These are phyloP conservation scores for Spisula solida DNA, from an alignment of 2,888 invertebrate genomes.

Conservation along the genomic window DNA sequence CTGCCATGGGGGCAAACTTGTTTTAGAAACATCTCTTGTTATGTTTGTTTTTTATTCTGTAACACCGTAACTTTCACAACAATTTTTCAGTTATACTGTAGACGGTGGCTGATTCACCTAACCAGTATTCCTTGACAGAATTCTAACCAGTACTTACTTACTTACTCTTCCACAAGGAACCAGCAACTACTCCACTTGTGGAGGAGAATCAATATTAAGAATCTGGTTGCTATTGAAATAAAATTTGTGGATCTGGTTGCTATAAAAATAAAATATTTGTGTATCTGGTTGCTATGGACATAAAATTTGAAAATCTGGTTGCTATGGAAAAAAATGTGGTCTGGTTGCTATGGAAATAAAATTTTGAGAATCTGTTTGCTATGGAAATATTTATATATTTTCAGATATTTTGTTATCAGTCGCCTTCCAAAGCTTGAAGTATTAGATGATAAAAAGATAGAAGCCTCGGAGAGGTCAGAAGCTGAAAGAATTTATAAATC, in stretches of 20 bases:
- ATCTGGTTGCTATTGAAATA: no score
- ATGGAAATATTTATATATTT: conserved; percentile 70
- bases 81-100: not conserved
- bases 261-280: no score
- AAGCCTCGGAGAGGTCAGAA: conserved; percentile 89
- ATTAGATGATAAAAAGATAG: conserved; percentile 92
- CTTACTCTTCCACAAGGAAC: not conserved
- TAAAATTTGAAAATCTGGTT: no score
- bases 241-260: no score
- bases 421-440: conserved; percentile 91
- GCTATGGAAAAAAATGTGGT: no score
- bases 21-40: no score
- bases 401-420: conserved; percentile 92
- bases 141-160: not conserved
- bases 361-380: not conserved
- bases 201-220: no score
- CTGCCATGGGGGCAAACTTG: no score
- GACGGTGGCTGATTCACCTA: not conserved
- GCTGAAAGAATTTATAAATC: conserved; percentile 81
- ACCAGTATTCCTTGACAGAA: not conserved
- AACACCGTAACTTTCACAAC: no score
- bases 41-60: no score
- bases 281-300: no score
- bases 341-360: not conserved
- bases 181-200: not conserved